Evolutionary conservation across 2,888 invertebrate species (phyloP), one percentile per base, ranked within the genome.

Genomic region (Tuberolachnus salignus): DNA sequence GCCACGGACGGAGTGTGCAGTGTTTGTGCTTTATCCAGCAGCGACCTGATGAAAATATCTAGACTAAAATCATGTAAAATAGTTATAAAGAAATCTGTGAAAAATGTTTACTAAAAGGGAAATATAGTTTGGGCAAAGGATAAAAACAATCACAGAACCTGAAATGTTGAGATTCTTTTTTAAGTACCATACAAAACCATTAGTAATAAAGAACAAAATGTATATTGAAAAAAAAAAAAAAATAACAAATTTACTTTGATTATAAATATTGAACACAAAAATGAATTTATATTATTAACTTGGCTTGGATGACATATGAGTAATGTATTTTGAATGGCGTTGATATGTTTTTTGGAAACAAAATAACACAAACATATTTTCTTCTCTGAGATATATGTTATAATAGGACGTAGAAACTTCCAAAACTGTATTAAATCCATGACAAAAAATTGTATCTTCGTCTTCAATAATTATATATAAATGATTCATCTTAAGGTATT

Each of bases 21-120:
- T 78, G 66, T 69, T 78, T 78, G 67, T 61, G 75, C 64, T 69
- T 78, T 59, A 69, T 78, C 78, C 78, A 69, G 67, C 78, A 61
- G 69, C 61, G 34, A 69, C 67, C 67, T 69, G 69, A 78, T 78
- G 78, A 69, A 69, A 69, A 69, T 78, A 78, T 78, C 69, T 78
- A 78, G 67, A 78, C 78, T n/a, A 78, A 78, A 78, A 78, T 78
- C 67, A 78, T 61, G 78, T 69, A 51, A 74, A 53, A 74, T 74
- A 78, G 59, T 78, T 78, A 78, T 69, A 78, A 69, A 69, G 78
- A 59, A 78, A 67, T 69, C 61, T 49, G 59, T 19, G 67, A 78
- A 61, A 59, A 69, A 49, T 34, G 49, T 67, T 59, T 78, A 78
- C 69, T 69, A 49, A 78, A 6, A 69, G 59, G 69, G 49, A 61